phyloP scores from a whole-genome alignment of 2,113 vertebrate species.

The Pterophyllum scalare region DNA sequence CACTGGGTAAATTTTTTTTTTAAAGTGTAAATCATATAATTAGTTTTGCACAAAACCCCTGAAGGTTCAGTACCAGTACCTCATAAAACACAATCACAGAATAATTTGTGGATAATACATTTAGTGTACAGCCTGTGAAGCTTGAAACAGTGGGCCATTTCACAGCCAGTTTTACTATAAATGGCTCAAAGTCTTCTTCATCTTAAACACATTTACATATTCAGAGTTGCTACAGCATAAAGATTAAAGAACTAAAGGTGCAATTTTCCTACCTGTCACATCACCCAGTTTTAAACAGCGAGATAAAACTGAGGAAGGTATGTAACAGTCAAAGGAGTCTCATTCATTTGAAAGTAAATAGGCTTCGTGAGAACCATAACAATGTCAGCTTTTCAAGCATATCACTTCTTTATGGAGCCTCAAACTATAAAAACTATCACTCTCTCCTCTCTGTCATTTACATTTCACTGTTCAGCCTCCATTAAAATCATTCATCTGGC shows the following conservation, averaged over 20 bases:
- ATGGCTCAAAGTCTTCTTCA: constrained; percentile 49
- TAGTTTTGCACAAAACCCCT: constrained; percentile 31
- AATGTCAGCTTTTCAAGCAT: constrained; percentile 37
- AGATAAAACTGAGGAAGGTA: constrained; percentile 50
- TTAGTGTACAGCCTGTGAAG: constrained; percentile 24
- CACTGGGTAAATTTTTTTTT: not conserved
- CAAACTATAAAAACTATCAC: constrained; percentile 34
- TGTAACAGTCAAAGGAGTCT: constrained; percentile 46
- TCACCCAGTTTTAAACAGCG: constrained; percentile 44
- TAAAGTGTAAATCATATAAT: constrained; percentile 37
- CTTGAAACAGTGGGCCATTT: constrained; percentile 21
- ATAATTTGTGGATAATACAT: constrained; percentile 65
- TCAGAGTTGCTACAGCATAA: constrained; percentile 29
- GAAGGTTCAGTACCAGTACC: constrained; percentile 43
- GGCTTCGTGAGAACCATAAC: constrained; percentile 49
- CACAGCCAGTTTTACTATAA: constrained; percentile 36
- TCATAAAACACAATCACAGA: constrained; percentile 64
- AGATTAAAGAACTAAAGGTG: constrained; percentile 60
- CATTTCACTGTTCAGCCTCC: constrained; percentile 4
- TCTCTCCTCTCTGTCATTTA: constrained; percentile 34
- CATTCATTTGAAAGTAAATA: constrained; percentile 41
- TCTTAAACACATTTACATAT: constrained; percentile 64
- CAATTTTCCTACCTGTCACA: constrained; percentile 56
- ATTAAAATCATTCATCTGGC: constrained; percentile 16
- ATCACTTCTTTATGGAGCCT: constrained; percentile 41